These are phyloP conservation scores for Galbula dea DNA, from an alignment of 2,113 vertebrate species.

Conservation along the genomic window DNA sequence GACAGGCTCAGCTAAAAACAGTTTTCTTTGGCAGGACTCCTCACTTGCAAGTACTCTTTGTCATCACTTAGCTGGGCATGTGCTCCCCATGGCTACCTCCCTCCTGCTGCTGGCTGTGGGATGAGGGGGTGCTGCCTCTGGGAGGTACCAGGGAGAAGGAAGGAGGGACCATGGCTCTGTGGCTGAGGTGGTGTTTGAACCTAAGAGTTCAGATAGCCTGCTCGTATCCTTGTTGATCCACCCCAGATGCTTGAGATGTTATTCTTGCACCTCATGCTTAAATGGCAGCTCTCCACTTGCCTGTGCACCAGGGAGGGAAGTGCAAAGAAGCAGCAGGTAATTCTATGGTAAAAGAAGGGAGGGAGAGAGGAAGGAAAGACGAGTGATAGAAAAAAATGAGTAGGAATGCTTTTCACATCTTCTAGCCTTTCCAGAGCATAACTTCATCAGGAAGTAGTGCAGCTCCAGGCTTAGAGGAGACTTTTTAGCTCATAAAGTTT, in stretches of 20 bases:
- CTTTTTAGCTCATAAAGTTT: neutral
- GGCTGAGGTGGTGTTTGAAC: neutral
- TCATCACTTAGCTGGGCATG: accelerated
- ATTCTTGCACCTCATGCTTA: accelerated
- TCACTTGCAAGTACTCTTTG: neutral
- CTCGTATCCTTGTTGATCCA: neutral
- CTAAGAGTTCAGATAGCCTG: accelerated
- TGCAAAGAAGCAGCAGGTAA: neutral
- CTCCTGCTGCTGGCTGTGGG: neutral
- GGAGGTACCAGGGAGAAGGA: neutral
- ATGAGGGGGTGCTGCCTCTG: accelerated
- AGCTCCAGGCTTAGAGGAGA: neutral
- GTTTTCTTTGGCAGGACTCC: neutral
- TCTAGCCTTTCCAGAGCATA: neutral
- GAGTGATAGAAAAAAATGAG: neutral
- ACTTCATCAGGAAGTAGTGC: neutral
- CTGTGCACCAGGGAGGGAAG: neutral
- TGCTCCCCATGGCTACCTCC: neutral
- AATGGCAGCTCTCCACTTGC: neutral
- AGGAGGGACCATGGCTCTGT: accelerated
- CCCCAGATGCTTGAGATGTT: neutral
- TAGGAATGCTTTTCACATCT: neutral
- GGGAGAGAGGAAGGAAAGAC: neutral
- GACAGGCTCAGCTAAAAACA: neutral
- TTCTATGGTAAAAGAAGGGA: neutral